Evolutionary conservation across 2,113 vertebrate genomes (phyloP).

Genomic region (Felis chaus): DNA sequence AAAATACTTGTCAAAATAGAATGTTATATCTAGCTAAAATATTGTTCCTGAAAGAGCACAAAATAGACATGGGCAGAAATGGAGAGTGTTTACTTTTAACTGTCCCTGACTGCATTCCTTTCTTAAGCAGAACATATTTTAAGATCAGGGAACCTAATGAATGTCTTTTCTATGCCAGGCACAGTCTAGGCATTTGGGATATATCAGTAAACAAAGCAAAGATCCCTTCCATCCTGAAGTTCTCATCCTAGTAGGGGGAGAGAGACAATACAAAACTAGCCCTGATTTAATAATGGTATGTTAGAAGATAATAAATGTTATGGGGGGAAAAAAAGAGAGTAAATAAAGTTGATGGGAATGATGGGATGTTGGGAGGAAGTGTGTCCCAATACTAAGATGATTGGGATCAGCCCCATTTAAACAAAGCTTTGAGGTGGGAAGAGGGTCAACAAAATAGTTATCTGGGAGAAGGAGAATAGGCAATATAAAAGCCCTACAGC

Average conservation of each 20-base stretch:
- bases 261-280: neutral
- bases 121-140: neutral
- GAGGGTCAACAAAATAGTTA: neutral
- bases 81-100: neutral
- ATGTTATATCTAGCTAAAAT: constrained; percentile 16
- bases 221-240: neutral
- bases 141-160: neutral
- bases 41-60: neutral
- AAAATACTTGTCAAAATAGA: neutral
- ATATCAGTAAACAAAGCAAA: neutral
- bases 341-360: neutral
- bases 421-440: neutral
- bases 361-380: too few species aligned
- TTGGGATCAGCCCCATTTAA: neutral
- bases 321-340: neutral
- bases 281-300: neutral
- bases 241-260: neutral
- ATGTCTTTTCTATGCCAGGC: neutral
- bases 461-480: neutral
- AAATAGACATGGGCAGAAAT: neutral
- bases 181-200: neutral
- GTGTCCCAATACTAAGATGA: neutral
- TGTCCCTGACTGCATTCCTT: neutral
- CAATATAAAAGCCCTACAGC: neutral
- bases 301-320: neutral